Conservation (phyloP, 2,113 vertebrate species). For the Podiceps cristatus region DNA sequence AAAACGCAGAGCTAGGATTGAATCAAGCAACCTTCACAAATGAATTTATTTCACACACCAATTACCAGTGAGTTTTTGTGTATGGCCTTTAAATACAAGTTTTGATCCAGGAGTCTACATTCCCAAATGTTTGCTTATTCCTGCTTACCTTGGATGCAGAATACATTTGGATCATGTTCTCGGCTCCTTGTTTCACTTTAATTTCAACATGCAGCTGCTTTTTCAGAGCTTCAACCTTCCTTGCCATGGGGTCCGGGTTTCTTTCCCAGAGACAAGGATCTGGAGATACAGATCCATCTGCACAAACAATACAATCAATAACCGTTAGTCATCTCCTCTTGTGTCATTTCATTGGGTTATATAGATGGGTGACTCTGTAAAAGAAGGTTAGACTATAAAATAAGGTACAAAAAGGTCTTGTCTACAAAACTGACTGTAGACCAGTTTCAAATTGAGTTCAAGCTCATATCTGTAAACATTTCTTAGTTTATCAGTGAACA, state of each 20-base stretch:
- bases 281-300: constrained; percentile 69
- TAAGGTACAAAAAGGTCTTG: not conserved
- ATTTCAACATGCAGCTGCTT: constrained; percentile 93
- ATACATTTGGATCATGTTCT: constrained; percentile 94
- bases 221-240: constrained; percentile 84
- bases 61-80: not conserved
- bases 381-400: not conserved
- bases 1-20: not conserved
- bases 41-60: not conserved
- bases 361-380: not conserved
- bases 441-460: not conserved
- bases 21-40: not conserved
- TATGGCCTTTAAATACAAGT: not conserved
- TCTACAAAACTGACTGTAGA: not conserved
- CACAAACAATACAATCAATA: not conserved
- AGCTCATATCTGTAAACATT: not conserved
- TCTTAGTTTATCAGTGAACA: not conserved
- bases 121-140: not conserved
- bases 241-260: constrained; percentile 73
- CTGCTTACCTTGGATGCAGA: constrained; percentile 85
- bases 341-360: not conserved
- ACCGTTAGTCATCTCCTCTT: not conserved
- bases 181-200: constrained; percentile 95
- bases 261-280: constrained; percentile 81
- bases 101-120: not conserved